Evolutionary conservation across 1,140 invertebrate genomes (phyloP), one percentile per base, ranked within the genome.

Genomic region (Leptinotarsa lineolata): DNA sequence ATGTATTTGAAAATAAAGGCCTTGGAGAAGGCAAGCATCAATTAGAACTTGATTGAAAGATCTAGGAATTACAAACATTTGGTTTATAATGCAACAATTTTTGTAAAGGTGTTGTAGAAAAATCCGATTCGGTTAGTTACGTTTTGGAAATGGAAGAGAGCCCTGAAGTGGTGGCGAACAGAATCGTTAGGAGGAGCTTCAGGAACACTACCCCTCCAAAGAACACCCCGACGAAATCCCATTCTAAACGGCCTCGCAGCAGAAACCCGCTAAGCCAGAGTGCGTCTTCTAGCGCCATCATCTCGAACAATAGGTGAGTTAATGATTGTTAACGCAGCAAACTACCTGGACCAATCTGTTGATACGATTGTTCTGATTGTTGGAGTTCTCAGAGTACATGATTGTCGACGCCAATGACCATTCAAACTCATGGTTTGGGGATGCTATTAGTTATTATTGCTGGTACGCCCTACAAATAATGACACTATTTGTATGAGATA

Each of bases 81-180:
- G 6, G 30, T 11, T 30, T 8, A 11, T 39, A 39, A 39, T 39
- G 11, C 11, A 39, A 39, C 30, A 39, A 39, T 39, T 54, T 54
- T 54, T 4, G 13, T 54, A 4, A 54, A 54, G 92, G 90, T 16
- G 90, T 95, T 59, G 92, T 94, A 3, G 91, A 94, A 80, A 94
- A 94, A 80, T 90, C 90, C 59, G 93, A 93, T 80, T 94, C 93
- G 0, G 92, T 94, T 15, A 93, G 92, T 72, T 95, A 92, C 89
- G 92, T 94, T 3, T 83, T 94, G 13, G 92, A 94, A 79, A 91
- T 94, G 74, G 90, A 91, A 65, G 92, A 94, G 77, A 88, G 89
- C 6, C 88, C 90, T 0, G 90, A 93, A 74, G 88, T 89, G 72
- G 86, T 89, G 15, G 89, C 89, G 5, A 86, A 87, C 0, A 87